These are phyloP conservation scores for Pleuronectes platessa DNA, from an alignment of 2,113 vertebrate species.

Conservation along the genomic window DNA sequence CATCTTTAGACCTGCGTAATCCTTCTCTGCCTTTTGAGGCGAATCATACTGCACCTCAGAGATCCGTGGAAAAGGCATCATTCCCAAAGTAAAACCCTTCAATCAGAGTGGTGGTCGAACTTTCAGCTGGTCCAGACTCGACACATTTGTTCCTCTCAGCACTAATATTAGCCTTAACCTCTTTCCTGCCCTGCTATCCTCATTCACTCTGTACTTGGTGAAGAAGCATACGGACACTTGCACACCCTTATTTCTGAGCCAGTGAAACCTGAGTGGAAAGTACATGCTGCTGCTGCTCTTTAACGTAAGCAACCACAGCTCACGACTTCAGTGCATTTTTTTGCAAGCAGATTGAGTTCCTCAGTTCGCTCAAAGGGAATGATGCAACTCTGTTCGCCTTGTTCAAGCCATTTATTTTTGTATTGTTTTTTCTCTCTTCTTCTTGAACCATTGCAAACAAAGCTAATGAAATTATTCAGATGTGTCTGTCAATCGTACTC, in stretches of 20 bases:
- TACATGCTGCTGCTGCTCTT: conserved; percentile 69
- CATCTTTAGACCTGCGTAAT: conserved; percentile 74
- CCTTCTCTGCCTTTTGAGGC: conserved; percentile 74
- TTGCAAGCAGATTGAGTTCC: conserved; percentile 62
- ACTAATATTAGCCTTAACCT: conserved; percentile 86
- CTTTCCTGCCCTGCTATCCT: conserved; percentile 75
- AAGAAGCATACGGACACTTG: conserved; percentile 79
- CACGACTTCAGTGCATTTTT: conserved; percentile 64
- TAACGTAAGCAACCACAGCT: conserved; percentile 65
- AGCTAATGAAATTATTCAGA: conserved; percentile 66
- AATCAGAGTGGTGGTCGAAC: conserved; percentile 78
- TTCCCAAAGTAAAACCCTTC: conserved; percentile 76
- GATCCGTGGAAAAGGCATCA: conserved; percentile 75
- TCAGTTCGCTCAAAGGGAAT: conserved; percentile 75
- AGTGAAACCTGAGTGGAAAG: conserved; percentile 77
- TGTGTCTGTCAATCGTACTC: conserved; percentile 64
- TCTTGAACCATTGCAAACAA: conserved; percentile 74
- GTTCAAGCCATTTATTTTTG: conserved; percentile 80
- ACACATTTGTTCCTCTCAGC: conserved; percentile 75
- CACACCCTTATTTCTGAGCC: conserved; percentile 85
- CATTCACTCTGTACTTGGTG: conserved; percentile 73
- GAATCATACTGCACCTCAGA: conserved; percentile 79
- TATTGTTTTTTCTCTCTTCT: conserved; percentile 46
- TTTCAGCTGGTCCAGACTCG: conserved; percentile 67
- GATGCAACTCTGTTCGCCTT: conserved; percentile 78